Percentiles rank a stretch among this genome's conserved stretches.
These are phyloP conservation scores for Solenopsis invicta DNA, from an alignment of 1,140 invertebrate species.

Conservation along the genomic window DNA sequence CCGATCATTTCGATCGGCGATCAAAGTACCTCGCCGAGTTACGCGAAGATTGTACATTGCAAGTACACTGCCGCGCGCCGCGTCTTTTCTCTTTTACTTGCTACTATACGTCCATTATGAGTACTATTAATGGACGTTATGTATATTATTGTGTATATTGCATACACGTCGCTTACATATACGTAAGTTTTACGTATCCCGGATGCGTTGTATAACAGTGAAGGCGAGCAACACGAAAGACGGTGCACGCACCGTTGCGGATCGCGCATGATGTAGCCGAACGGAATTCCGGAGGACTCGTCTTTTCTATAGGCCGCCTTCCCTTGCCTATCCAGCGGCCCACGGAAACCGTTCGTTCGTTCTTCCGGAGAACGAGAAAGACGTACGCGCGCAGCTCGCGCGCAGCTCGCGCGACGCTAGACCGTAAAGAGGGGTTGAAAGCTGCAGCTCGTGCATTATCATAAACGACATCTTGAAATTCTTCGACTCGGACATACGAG, in stretches of 20 bases:
- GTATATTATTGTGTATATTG: background rate
- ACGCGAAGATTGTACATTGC: constrained; percentile 67
- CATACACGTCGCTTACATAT: background rate
- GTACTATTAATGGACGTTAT: background rate
- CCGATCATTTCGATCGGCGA: constrained; percentile 66
- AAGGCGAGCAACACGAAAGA: constrained; percentile 47
- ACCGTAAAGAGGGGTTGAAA: background rate
- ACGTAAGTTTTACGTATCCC: constrained; percentile 49
- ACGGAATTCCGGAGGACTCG: constrained; percentile 70
- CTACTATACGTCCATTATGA: background rate
- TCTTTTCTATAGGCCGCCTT: background rate
- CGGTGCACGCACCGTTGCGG: constrained; percentile 58
- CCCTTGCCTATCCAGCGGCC: background rate
- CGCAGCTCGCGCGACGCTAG: background rate
- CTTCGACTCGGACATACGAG: background rate
- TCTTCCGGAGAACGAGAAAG: background rate
- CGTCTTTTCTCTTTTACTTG: background rate
- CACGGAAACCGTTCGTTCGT: background rate
- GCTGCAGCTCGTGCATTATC: background rate
- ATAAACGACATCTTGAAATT: background rate
- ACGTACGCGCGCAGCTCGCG: background rate
- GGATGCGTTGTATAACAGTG: constrained; percentile 59
- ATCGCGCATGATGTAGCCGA: constrained; percentile 69
- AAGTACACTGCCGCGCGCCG: background rate
- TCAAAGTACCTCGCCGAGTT: constrained; percentile 58